These are phyloP conservation scores for Jaculus jaculus DNA, from an alignment of 2,113 vertebrate genomes.

Conservation along the genomic window DNA sequence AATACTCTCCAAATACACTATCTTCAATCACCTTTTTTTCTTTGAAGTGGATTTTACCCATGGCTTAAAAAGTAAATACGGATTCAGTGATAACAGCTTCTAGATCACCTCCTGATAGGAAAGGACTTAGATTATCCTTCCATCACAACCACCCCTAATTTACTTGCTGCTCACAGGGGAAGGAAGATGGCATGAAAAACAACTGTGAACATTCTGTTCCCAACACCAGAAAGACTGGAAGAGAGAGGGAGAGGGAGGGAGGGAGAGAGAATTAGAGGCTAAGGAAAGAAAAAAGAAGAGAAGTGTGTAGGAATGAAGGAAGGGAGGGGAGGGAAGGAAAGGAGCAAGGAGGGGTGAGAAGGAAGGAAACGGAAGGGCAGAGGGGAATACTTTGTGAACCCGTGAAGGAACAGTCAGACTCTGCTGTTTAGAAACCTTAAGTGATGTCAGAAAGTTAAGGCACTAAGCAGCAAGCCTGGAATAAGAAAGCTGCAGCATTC, in stretches of 20 bases:
- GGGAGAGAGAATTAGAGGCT: not conserved
- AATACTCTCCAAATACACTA: fast-evolving
- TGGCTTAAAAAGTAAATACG: not conserved
- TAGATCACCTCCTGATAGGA: not conserved
- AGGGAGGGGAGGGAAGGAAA: fast-evolving
- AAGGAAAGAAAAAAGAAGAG: too few species aligned
- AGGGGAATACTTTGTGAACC: not conserved
- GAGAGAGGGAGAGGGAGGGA: not conserved
- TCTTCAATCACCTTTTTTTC: not conserved
- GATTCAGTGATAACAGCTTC: not conserved
- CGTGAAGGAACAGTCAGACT: not conserved
- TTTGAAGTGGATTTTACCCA: not conserved
- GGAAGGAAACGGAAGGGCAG: fast-evolving
- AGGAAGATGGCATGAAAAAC: not conserved
- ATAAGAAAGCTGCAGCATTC: not conserved
- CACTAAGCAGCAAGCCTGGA: not conserved
- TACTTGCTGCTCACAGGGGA: not conserved
- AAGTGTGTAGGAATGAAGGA: fast-evolving
- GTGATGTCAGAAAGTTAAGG: not conserved
- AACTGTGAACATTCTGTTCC: not conserved
- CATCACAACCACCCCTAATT: not conserved
- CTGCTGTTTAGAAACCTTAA: not conserved
- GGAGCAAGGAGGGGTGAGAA: fast-evolving
- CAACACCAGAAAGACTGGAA: not conserved
- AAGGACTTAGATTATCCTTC: not conserved